These are phyloP conservation scores for Callipepla squamata DNA, from an alignment of 2,113 vertebrate species.

Conservation along the genomic window DNA sequence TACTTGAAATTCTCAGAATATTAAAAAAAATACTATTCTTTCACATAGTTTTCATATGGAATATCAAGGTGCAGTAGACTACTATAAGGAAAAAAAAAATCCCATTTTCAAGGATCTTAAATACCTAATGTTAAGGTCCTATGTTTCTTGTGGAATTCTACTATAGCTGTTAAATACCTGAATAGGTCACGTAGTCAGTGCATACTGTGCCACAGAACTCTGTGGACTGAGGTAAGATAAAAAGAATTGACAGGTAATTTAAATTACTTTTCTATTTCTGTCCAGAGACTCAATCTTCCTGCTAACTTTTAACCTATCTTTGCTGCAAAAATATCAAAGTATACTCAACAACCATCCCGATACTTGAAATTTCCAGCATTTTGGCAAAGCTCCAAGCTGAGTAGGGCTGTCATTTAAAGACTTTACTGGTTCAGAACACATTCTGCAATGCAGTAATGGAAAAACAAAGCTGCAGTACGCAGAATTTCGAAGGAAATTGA, in stretches of 20 bases:
- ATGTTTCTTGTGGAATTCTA: background rate
- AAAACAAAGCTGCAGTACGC: background rate
- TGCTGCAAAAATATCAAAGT: background rate
- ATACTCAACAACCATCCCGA: background rate
- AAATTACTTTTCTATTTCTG: background rate
- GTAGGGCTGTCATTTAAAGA: background rate
- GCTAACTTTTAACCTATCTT: background rate
- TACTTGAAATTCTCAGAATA: background rate
- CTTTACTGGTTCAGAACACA: background rate
- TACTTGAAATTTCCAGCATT: background rate
- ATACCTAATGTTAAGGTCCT: background rate
- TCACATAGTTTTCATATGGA: background rate
- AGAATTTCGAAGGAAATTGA: conserved; percentile 7
- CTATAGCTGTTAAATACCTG: background rate
- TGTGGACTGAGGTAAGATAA: background rate
- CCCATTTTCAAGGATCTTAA: background rate
- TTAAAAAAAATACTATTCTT: background rate
- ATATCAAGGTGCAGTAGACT: background rate
- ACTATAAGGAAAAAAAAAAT: background rate
- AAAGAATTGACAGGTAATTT: background rate
- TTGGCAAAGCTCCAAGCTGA: background rate
- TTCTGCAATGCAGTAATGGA: background rate
- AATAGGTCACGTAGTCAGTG: background rate
- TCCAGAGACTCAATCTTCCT: background rate
- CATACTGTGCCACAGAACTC: background rate